Conservation (phyloP, 2,113 vertebrate species). For the Myiagra hebetior region DNA sequence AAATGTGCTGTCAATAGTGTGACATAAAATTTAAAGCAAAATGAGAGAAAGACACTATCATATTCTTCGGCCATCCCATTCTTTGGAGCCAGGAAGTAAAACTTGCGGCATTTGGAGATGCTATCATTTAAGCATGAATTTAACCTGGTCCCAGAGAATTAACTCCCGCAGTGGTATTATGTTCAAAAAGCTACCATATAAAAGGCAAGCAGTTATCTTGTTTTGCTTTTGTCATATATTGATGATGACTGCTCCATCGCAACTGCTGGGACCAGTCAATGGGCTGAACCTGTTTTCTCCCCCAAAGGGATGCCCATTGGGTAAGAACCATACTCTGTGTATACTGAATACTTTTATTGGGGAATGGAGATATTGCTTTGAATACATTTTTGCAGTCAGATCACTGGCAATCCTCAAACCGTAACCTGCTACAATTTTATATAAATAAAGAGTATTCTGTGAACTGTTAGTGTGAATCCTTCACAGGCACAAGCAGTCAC, state of each 20-base stretch:
- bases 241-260: background rate
- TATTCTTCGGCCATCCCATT: background rate
- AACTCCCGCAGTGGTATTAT: rapidly evolving
- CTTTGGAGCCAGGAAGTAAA: background rate
- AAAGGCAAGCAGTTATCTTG: background rate
- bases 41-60: background rate
- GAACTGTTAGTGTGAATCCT: background rate
- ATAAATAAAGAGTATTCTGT: background rate
- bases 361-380: background rate
- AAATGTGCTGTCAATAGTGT: background rate
- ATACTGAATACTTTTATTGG: rapidly evolving
- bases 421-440: background rate
- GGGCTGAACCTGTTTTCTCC: background rate
- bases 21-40: background rate
- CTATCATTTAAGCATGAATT: background rate
- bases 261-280: background rate
- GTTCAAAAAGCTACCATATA: background rate
- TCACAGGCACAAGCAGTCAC: background rate
- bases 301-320: too few species aligned
- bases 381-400: background rate
- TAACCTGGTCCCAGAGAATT: background rate
- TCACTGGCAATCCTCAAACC: background rate
- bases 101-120: background rate
- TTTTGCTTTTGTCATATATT: background rate
- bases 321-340: background rate